Percentiles rank a stretch among this genome's conserved stretches.
phyloP scores from a whole-genome alignment of 2,888 invertebrate genomes.

The Quadriops clusia region DNA sequence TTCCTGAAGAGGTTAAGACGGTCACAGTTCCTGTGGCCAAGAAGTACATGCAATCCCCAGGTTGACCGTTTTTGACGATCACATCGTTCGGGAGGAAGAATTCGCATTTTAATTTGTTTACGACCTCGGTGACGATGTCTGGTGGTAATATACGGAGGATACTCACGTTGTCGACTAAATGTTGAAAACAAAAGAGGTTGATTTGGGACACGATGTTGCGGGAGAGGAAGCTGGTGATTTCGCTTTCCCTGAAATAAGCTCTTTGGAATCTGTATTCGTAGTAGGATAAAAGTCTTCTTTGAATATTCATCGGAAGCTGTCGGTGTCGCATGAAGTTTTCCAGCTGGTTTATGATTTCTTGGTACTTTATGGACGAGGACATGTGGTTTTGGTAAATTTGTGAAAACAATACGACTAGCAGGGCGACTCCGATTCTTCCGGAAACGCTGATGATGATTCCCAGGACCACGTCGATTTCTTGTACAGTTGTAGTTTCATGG shows the following conservation, averaged over 20 bases:
- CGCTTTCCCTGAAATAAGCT: constrained; percentile 31
- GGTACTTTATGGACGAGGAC: too few species aligned
- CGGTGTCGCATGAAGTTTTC: constrained; percentile 35
- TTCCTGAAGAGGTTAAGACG: constrained; percentile 32
- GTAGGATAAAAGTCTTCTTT: constrained; percentile 30
- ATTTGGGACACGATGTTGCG: constrained; percentile 10
- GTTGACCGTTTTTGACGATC: constrained; percentile 31
- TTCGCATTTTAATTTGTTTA: constrained; percentile 26
- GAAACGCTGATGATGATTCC: too few species aligned
- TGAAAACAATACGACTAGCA: too few species aligned
- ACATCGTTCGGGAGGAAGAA: constrained; percentile 34
- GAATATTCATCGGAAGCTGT: constrained; percentile 31
- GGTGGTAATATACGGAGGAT: constrained; percentile 32
- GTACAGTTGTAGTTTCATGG: too few species aligned
- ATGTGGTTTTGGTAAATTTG: too few species aligned
- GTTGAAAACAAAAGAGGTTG: constrained; percentile 39
- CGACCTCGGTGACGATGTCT: constrained; percentile 25
- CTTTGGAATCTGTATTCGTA: constrained; percentile 34
- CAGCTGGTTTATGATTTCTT: constrained; percentile 29
- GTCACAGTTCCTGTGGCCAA: constrained; percentile 36
- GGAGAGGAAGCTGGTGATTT: constrained; percentile 32
- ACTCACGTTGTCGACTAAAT: constrained; percentile 30
- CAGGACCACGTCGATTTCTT: too few species aligned
- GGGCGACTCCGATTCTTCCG: too few species aligned
- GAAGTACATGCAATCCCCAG: constrained; percentile 33